Evolutionary conservation across 2,113 vertebrate genomes (phyloP).

Genomic region (Melanotaenia duboulayi): DNA sequence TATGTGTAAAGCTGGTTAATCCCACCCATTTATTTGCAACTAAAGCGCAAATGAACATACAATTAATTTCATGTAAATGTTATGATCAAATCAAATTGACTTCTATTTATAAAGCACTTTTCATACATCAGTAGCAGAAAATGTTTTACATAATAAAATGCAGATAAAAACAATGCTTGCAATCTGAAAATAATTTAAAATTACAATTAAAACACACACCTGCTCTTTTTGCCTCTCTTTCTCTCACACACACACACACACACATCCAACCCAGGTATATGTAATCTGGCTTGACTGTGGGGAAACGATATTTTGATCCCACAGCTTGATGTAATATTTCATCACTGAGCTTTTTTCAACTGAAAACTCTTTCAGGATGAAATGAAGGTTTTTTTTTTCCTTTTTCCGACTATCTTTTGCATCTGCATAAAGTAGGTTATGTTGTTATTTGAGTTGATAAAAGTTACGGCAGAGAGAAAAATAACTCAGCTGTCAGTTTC

Average conservation of each 20-base stretch:
- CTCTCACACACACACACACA: too few relatives aligned
- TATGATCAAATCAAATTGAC: too few relatives aligned
- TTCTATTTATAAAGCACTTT: too few relatives aligned
- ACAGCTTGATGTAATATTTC: neutral
- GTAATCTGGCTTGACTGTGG: too few relatives aligned
- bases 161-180: too few relatives aligned
- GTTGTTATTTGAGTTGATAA: conserved; percentile 32
- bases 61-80: too few relatives aligned
- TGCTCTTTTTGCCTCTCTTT: too few relatives aligned
- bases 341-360: neutral
- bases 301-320: neutral
- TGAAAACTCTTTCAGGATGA: neutral
- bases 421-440: conserved; percentile 53
- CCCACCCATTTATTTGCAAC: neutral
- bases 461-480: conserved; percentile 28
- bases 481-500: conserved; percentile 51
- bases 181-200: too few relatives aligned
- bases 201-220: too few relatives aligned
- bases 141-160: too few relatives aligned
- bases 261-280: too few relatives aligned
- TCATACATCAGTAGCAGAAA: too few relatives aligned
- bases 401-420: neutral
- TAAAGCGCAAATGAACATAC: neutral
- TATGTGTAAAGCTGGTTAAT: neutral
- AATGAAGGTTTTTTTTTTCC: neutral